Evolutionary conservation across 2,113 vertebrate species (phyloP), one percentile per base, ranked within the genome.

Genomic region (Colossoma macropomum): DNA sequence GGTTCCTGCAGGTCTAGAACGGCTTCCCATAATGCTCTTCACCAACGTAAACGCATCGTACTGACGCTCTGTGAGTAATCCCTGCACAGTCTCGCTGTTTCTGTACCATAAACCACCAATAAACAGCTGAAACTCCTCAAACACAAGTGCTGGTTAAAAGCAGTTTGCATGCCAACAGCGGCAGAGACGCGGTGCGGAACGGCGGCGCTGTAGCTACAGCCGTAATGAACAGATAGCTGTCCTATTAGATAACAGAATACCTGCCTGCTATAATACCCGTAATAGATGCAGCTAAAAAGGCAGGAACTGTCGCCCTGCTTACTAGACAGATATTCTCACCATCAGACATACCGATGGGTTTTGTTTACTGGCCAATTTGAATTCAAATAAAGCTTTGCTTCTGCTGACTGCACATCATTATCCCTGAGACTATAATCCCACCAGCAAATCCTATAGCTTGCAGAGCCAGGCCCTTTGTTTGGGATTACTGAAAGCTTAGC

Each of bases 341-440:
- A 92, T 92, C 94, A 95, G 92, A 94, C 95, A 94, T 94, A 94
- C 95, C 96, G 93, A 92, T 95, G 94, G 96, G 96, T 96, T 98
- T 94, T 98, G 97, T 98, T 99, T 98, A 98, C 96, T 92, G 94
- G 97, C 96, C 96, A 96, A 99, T 99, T 98, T 98, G 96, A 99
- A 98, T 99, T 96, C 97, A 96, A 98, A 98, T 98, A 96, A 96
- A 96, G 96, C 96, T 96, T 96, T 92, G 93, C 93, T 95, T 96
- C 95, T 96, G 94, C 95, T 97, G 96, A 95, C 96, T 97, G 96
- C 95, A 97, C 96, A 95, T 95, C 95, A 95, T 97, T 96, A 97
- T 97, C 95, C 95, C 93, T 92, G 94, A 95, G 95, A 95, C 96
- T 95, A 92, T 97, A 97, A 97, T 97, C 96, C 96, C 93, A 93